Base-by-base conservation (phyloP, 2,113 vertebrate genomes). In the Naja naja region DNA sequence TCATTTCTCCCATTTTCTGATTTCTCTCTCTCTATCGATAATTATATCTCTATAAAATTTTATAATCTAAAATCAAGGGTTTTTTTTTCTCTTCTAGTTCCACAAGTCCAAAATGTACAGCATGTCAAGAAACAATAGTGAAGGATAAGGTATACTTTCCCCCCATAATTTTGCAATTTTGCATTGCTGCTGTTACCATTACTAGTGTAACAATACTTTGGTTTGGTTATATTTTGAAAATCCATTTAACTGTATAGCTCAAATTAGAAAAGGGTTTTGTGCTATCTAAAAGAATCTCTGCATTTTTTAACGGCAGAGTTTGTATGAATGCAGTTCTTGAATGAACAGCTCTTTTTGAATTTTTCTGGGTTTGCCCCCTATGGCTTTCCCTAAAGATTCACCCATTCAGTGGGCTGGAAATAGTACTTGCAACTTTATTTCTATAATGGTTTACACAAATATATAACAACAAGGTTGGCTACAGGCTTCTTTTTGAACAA, bases 91-190 rank as follows among this genome's bases (percentile, higher is more conserved):
- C 85, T 90, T 93, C 53, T 94, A 98, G 98, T 96, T 96, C 97
- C 53, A 90, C 98, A 12, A 98, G 91, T 94, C 97, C 97, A 45
- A 98, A 98, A 93, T 98, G 98, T 91, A 97, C 97, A 43, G 97
- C 98, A 2, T 98, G 98, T 97, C 98, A 98, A 97, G 98, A 98
- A 95, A 96, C 93, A 96, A 97, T 98, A 96, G 64, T 96, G 74
- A 98, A 98, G 96, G 98, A 98, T 81, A 98, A 98, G 98, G 98
- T 98, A 98, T 88, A 53, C 25, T 87, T 85, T 86, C 3, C 20
- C 34, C 10, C 34, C 43, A 10, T 22, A 87, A 69, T 88, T 4
- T 88, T 90, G 81, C 34, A 39, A 81, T 81, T 81, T 81, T 81
- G 34, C 1, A 3, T 43, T 85, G n/a, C 3, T 27, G 53, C 14